phyloP scores from a whole-genome alignment of 2,113 vertebrate species.

The Eubucco bourcierii region DNA sequence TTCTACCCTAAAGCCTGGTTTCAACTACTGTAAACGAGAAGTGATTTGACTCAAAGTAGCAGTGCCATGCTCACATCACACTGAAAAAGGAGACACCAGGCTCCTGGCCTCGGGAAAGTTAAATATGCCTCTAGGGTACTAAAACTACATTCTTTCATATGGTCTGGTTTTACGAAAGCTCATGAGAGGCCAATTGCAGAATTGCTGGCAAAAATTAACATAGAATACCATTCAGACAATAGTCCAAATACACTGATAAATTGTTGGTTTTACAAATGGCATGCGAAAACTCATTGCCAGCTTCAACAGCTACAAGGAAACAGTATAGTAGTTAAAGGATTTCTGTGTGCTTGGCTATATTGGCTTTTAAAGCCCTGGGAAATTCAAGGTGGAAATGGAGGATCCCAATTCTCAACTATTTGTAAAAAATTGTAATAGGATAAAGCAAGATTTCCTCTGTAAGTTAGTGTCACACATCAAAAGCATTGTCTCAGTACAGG shows the following conservation, averaged over 20 bases:
- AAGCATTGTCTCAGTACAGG: neutral
- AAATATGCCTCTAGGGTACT: neutral
- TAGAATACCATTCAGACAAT: neutral
- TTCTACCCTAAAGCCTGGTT: neutral
- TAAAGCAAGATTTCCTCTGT: neutral
- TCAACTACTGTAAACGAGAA: slow-evolving; percentile 6
- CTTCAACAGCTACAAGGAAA: neutral
- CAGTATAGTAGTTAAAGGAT: neutral
- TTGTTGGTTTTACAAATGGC: neutral
- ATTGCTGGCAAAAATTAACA: neutral
- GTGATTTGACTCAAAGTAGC: neutral
- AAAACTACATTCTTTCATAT: neutral
- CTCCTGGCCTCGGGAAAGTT: neutral
- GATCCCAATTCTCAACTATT: neutral
- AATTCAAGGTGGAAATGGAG: neutral
- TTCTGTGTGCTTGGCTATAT: neutral
- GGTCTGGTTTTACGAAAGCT: neutral
- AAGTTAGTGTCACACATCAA: neutral
- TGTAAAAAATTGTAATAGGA: neutral
- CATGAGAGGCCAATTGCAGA: neutral
- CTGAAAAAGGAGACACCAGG: neutral
- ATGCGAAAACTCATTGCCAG: neutral
- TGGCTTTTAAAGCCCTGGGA: neutral
- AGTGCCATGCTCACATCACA: neutral
- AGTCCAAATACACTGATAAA: neutral